Evolutionary conservation across 1,140 invertebrate species (phyloP), one percentile per base, ranked within the genome.

Genomic region (Temnothorax longispinosus): DNA sequence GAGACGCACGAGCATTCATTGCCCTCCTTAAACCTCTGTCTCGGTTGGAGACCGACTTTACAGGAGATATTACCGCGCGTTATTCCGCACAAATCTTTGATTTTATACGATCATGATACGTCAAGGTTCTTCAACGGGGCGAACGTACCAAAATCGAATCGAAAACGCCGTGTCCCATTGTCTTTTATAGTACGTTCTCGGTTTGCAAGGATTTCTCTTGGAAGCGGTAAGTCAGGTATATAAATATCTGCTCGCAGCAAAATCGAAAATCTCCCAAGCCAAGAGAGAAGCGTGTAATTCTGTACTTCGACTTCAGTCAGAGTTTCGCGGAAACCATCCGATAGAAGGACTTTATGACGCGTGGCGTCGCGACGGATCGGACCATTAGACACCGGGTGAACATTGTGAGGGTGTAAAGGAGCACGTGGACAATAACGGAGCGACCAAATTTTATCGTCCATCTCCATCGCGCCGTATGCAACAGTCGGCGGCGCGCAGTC

Each of bases 301-400:
- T 69, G 74, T 47, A 85, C 56, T 69, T 89, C 62, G 65, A 87
- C 74, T 85, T 69, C 38, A 50, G 62, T 60, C 52, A 0, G 69
- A 88, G 78, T 88, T 91, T 82, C 90, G 89, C 67, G 86, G 91
- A 91, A 91, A 78, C 75, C 77, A 65, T 88, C 89, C 77, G 91
- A 90, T 91, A 92, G 87, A 32, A 86, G 85, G 65, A 89, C 86
- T 93, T 93, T 93, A 93, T 93, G 89, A 77, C 78, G 89, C 91
- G 89, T 92, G 85, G 87, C 92, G 94, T 94, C 93, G 91, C 92
- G 93, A 92, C 92, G 93, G 89, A 88, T 82, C 90, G 90, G 69
- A 41, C 76, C 88, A 89, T 89, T 87, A 77, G 85, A 74, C 67
- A 74, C 58, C 52, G 88, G 71, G 65, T 52, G 84, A 41, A 54